A percentile compares a stretch with the other conserved stretches of the same genome.
Conservation (phyloP, 1,140 invertebrate genomes). For the Ceratitis capitata region DNA sequence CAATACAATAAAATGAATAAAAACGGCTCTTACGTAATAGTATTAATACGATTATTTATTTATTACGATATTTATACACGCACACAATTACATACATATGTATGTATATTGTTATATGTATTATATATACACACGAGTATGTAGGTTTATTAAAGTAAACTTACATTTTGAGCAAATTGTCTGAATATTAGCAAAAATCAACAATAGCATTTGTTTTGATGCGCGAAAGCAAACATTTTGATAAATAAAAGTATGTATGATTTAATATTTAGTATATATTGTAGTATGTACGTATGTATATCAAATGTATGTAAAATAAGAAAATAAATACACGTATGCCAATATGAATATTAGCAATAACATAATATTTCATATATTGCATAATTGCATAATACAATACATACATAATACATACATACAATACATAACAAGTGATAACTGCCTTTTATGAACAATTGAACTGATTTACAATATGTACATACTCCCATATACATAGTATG, state of each 20-base stretch:
- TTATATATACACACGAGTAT: no score
- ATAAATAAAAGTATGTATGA: background rate
- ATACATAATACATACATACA: no score
- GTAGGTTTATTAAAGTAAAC: no score
- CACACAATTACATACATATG: background rate
- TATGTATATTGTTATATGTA: no score
- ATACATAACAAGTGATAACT: background rate
- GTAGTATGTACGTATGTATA: background rate
- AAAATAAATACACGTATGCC: background rate
- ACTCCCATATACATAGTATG: background rate
- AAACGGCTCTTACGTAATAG: background rate
- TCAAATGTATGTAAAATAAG: background rate
- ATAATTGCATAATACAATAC: no score
- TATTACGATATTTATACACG: background rate
- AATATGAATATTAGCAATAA: background rate
- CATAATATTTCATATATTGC: no score
- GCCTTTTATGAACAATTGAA: background rate
- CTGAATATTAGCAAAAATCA: slow-evolving; percentile 25
- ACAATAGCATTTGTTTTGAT: slow-evolving; percentile 5
- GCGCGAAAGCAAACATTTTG: slow-evolving; percentile 1
- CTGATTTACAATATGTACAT: background rate
- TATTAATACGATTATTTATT: background rate
- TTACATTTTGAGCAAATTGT: background rate
- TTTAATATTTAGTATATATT: no score
- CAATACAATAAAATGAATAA: slow-evolving; percentile 4